These are phyloP conservation scores for Hemicordylus capensis DNA, from an alignment of 2,113 vertebrate species.

Conservation along the genomic window DNA sequence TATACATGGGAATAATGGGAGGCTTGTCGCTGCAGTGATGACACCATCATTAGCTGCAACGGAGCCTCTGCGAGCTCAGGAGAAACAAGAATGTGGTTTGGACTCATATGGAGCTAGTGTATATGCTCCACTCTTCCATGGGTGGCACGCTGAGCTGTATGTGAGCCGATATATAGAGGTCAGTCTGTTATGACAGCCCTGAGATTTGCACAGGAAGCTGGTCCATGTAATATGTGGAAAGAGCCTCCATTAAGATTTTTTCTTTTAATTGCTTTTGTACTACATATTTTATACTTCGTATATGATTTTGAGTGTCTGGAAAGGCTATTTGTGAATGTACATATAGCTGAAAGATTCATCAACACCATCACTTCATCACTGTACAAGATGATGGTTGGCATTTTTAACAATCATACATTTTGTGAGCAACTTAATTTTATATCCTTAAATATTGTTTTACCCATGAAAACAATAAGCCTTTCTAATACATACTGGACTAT, in stretches of 20 bases:
- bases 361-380: not conserved
- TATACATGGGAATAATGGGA: too few relatives aligned
- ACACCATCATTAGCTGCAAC: too few relatives aligned
- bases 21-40: too few relatives aligned
- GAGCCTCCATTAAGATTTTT: not conserved
- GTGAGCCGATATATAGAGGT: too few relatives aligned
- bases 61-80: too few relatives aligned
- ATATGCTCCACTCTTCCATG: too few relatives aligned
- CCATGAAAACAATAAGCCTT: not conserved
- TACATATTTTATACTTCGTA: not conserved
- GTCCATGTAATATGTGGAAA: not conserved
- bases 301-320: not conserved
- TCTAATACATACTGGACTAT: not conserved
- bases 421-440: not conserved
- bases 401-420: not conserved
- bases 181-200: not conserved
- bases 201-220: not conserved
- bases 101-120: too few relatives aligned
- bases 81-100: too few relatives aligned
- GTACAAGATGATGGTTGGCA: not conserved
- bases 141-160: too few relatives aligned
- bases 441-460: not conserved
- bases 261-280: not conserved
- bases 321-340: not conserved
- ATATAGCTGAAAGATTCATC: not conserved